These are phyloP conservation scores for Ianthella basta DNA, from an alignment of 37 sponge, comb jelly and placozoan species.

Conservation along the genomic window DNA sequence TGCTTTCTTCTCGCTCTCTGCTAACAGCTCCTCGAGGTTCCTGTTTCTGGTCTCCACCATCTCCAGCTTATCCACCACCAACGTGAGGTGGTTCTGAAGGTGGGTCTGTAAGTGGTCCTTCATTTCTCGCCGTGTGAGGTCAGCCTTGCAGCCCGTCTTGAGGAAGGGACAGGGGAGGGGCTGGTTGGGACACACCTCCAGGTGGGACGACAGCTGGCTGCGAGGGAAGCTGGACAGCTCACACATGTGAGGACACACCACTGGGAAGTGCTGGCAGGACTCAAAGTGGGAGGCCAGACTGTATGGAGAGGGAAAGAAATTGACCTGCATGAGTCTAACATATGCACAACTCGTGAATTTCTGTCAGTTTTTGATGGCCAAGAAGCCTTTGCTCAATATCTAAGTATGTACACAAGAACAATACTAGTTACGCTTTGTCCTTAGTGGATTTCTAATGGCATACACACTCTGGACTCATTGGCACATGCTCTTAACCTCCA, in stretches of 20 bases:
- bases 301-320: neutral
- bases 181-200: constrained; percentile 17
- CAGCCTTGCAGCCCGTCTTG: neutral
- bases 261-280: neutral
- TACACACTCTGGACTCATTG: too few species aligned
- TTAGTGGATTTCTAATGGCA: neutral
- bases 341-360: too few species aligned
- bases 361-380: too few species aligned
- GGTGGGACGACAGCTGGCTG: constrained; percentile 1
- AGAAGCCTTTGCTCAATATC: too few species aligned
- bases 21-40: neutral
- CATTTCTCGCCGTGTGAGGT: neutral
- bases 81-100: neutral
- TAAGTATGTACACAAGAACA: too few species aligned
- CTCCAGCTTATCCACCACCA: constrained; percentile 5
- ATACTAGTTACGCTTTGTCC: neutral
- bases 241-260: constrained; percentile 7
- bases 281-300: constrained; percentile 7
- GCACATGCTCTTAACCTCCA: too few species aligned
- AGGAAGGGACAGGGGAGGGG: constrained; percentile 11
- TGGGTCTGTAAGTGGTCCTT: constrained; percentile 1
- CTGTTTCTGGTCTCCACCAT: neutral
- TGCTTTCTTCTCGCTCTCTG: neutral
- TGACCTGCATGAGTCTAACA: too few species aligned
- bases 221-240: neutral